These are phyloP conservation scores for Budorcas taxicolor DNA, from an alignment of 2,113 vertebrate genomes.

Conservation along the genomic window DNA sequence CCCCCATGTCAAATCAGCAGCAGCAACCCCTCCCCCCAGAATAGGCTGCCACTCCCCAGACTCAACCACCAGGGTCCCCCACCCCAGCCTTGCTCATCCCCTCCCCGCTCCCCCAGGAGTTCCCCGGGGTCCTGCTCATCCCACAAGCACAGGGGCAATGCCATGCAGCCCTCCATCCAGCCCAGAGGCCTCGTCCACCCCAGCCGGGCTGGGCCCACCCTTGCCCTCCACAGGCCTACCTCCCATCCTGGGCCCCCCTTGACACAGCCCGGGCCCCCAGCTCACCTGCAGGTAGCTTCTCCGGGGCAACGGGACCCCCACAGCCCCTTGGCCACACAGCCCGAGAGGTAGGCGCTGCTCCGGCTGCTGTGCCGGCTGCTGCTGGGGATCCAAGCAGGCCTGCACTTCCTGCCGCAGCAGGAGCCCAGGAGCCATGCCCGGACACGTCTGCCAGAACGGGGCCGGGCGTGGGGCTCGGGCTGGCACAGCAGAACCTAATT, in stretches of 20 bases:
- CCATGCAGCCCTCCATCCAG: neutral
- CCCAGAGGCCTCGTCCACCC: neutral
- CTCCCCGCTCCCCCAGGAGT: neutral
- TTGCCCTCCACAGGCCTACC: neutral
- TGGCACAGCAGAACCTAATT: neutral
- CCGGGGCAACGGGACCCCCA: neutral
- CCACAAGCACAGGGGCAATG: neutral
- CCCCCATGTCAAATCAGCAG: too few species aligned
- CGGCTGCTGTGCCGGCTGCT: neutral
- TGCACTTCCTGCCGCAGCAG: neutral
- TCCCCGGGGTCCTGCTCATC: neutral
- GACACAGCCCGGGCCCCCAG: accelerated
- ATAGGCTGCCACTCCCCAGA: neutral
- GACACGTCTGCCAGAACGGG: neutral
- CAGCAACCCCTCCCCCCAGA: neutral
- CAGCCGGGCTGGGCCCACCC: neutral
- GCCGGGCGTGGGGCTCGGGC: neutral
- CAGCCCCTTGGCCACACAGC: neutral
- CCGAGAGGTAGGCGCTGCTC: neutral
- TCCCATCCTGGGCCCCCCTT: neutral
- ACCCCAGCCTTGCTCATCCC: neutral
- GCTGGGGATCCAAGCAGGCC: neutral
- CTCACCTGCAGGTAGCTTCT: neutral
- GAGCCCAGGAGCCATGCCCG: neutral
- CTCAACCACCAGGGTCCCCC: too few species aligned